Percentiles rank a stretch among this genome's conserved stretches.
These are phyloP conservation scores for Campoplex capitator DNA, from an alignment of 2,888 invertebrate genomes.

Conservation along the genomic window DNA sequence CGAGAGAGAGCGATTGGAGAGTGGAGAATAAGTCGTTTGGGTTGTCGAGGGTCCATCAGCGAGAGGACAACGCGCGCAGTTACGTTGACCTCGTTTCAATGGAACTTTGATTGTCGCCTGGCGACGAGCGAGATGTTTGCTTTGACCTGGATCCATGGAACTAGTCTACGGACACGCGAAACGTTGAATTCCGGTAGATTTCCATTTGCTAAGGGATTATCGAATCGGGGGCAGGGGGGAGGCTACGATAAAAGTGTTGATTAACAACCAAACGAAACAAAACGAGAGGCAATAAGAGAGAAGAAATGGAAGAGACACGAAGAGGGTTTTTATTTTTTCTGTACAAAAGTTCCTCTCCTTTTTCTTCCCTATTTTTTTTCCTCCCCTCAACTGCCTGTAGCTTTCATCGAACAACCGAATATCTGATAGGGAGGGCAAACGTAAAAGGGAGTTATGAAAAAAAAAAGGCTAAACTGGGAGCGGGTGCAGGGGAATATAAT, in stretches of 20 bases:
- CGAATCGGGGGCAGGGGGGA: not conserved
- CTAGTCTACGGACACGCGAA: not conserved
- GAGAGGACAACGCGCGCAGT: not conserved
- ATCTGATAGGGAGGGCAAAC: not conserved
- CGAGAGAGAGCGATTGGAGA: not conserved
- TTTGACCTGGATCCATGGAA: constrained; percentile 20
- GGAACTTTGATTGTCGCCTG: constrained; percentile 13
- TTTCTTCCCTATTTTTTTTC: constrained; percentile 8
- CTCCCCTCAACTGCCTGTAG: too few species aligned
- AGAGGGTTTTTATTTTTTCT: constrained; percentile 2
- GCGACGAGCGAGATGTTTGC: constrained; percentile 3
- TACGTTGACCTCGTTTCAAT: constrained; percentile 21
- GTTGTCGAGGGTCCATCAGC: not conserved
- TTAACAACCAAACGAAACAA: not conserved
- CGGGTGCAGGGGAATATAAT: not conserved
- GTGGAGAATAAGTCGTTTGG: constrained; percentile 27
- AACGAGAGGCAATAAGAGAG: not conserved
- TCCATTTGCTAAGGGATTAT: not conserved
- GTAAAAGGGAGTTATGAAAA: not conserved
- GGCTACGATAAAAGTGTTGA: not conserved
- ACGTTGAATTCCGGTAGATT: constrained; percentile 8
- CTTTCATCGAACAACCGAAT: not conserved
- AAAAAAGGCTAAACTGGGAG: not conserved
- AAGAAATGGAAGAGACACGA: not conserved
- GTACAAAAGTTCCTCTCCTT: not conserved